Percentiles rank a stretch among this genome's conserved stretches.
Evolutionary conservation across 2,797 vertebrate species (phyloP).

Genomic region (Luscinia luscinia): DNA sequence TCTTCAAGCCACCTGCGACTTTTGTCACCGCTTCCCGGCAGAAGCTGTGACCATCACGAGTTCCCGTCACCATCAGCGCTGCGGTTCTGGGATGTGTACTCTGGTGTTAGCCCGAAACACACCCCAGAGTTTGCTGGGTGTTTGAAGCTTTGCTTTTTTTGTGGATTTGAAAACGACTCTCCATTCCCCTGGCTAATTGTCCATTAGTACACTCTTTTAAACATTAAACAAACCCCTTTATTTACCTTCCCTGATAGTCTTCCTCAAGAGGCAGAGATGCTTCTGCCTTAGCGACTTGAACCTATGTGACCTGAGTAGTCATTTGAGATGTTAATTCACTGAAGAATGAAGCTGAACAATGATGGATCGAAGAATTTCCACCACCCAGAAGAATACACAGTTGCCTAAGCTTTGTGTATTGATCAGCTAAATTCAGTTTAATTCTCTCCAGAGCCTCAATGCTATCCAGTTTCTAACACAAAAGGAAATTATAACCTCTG

Average conservation of each 20-base stretch:
- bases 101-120: not conserved
- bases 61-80: not conserved
- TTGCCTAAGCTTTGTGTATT: slow-evolving; percentile 29
- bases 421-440: not conserved
- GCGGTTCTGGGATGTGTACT: not conserved
- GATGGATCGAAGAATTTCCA: slow-evolving; percentile 26
- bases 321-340: slow-evolving; percentile 68
- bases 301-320: slow-evolving; percentile 32
- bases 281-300: slow-evolving; percentile 50
- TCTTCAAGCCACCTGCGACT: not conserved
- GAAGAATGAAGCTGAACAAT: slow-evolving; percentile 59
- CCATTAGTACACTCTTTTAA: slow-evolving; percentile 47
- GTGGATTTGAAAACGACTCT: slow-evolving; percentile 34
- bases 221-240: slow-evolving; percentile 54
- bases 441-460: not conserved
- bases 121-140: not conserved
- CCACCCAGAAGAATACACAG: not conserved
- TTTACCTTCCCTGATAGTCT: slow-evolving; percentile 23
- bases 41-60: not conserved
- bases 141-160: slow-evolving; percentile 6
- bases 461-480: not conserved
- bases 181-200: slow-evolving; percentile 30
- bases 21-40: not conserved
- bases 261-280: slow-evolving; percentile 18
- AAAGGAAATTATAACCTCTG: not conserved